phyloP scores from a whole-genome alignment of 2,113 vertebrate genomes.

The Acanthochromis polyacanthus region DNA sequence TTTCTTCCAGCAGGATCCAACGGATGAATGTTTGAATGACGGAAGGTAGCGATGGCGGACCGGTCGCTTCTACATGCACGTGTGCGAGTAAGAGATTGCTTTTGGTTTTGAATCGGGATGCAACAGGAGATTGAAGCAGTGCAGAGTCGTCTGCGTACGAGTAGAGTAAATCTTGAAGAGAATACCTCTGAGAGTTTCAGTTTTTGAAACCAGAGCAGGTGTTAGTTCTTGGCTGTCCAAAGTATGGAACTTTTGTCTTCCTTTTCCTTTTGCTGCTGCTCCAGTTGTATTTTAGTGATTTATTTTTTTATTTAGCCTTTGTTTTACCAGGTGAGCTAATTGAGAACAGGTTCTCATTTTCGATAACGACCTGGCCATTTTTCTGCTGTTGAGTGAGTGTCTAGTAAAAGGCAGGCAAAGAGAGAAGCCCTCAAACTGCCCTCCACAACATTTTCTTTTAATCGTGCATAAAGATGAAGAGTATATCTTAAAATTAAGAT shows the following conservation, averaged over 20 bases:
- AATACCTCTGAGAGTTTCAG: neutral
- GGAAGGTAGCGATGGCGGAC: neutral
- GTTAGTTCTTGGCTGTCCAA: no score
- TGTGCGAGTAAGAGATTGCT: conserved; percentile 27
- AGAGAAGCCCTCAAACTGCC: neutral
- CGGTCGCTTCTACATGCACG: conserved; percentile 1
- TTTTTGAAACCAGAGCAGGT: no score
- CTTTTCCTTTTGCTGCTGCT: neutral
- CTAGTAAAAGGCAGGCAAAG: neutral
- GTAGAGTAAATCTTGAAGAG: conserved; percentile 10
- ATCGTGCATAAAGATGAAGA: neutral
- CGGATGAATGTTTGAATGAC: conserved; percentile 22
- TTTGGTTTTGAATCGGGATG: conserved; percentile 40
- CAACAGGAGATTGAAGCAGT: conserved; percentile 19
- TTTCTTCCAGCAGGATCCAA: conserved; percentile 14
- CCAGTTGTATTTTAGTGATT: neutral
- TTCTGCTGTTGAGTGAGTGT: neutral
- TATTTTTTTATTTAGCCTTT: no score
- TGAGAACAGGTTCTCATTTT: no score
- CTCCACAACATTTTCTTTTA: no score
- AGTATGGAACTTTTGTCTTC: conserved; percentile 20
- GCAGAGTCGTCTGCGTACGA: neutral
- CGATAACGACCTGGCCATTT: no score
- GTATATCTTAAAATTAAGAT: neutral
- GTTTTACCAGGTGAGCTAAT: no score